Conservation (phyloP, 2,113 vertebrate genomes). For the Paradoxurus hermaphroditus region DNA sequence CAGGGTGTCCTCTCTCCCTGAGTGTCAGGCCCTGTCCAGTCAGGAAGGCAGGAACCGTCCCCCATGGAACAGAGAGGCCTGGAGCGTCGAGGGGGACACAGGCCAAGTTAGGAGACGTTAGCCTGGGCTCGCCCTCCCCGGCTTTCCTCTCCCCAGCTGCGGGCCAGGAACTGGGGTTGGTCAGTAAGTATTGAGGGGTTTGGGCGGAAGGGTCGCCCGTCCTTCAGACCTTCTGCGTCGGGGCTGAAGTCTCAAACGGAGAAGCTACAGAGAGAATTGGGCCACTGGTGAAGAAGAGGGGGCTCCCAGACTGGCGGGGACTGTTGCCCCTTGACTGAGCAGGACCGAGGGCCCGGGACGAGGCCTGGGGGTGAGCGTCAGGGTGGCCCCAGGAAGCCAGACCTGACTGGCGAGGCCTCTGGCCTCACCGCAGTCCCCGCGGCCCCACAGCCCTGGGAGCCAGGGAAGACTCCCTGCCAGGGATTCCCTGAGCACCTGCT, state of each 20-base stretch:
- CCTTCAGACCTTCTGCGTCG: background rate
- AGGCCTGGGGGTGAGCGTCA: background rate
- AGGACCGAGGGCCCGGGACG: background rate
- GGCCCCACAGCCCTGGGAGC: background rate
- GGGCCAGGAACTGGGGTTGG: background rate
- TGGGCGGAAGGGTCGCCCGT: background rate
- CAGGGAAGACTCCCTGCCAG: too few species aligned
- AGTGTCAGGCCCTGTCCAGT: background rate
- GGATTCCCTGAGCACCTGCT: background rate
- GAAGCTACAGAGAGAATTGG: background rate
- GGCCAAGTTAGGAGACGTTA: background rate
- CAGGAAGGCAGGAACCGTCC: background rate
- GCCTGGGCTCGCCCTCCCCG: background rate
- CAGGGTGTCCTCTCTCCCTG: background rate
- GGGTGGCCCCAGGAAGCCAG: background rate
- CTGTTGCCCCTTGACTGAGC: background rate
- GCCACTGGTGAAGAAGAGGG: background rate
- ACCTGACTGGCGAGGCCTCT: background rate
- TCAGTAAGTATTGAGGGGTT: background rate
- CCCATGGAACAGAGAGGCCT: background rate
- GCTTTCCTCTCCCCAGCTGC: background rate
- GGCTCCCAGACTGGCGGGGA: background rate
- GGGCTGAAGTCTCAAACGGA: background rate
- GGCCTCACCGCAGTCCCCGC: background rate
- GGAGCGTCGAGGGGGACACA: background rate